These are phyloP conservation scores for Samia ricini DNA, from an alignment of 1,140 invertebrate genomes.

Conservation along the genomic window DNA sequence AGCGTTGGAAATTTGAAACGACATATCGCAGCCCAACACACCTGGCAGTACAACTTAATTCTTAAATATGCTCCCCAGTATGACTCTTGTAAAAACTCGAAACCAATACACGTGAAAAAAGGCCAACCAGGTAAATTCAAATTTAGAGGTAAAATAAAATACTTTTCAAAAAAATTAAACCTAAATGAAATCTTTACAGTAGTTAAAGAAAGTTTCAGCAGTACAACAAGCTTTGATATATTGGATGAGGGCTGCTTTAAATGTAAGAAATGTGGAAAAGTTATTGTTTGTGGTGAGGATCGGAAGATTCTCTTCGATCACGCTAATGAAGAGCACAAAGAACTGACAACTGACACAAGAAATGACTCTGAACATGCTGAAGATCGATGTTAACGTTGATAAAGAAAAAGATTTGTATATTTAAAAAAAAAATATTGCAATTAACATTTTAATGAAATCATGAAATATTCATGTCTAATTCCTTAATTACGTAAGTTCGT, in stretches of 20 bases:
- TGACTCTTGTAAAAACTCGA: slow-evolving; percentile 1
- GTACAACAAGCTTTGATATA: neutral
- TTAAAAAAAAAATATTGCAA: no score
- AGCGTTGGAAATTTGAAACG: slow-evolving; percentile 10
- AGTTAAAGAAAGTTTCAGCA: neutral
- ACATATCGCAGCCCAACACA: neutral
- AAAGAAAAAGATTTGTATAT: no score
- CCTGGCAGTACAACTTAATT: neutral
- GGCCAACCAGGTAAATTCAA: neutral
- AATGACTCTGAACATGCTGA: neutral
- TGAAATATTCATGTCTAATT: no score
- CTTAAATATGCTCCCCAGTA: slow-evolving; percentile 6
- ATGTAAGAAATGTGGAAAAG: slow-evolving; percentile 3
- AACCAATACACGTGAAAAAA: neutral
- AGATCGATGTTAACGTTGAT: no score
- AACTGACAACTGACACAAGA: neutral
- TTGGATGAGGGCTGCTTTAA: slow-evolving; percentile 6
- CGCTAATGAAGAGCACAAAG: neutral
- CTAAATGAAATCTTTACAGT: neutral
- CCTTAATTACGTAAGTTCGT: no score
- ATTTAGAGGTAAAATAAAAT: neutral
- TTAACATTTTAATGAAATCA: no score
- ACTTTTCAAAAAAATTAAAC: neutral
- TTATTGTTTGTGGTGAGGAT: neutral
- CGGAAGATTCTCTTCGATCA: neutral